phyloP scores from a whole-genome alignment of 2,797 vertebrate species.

The Staurois parvus region DNA sequence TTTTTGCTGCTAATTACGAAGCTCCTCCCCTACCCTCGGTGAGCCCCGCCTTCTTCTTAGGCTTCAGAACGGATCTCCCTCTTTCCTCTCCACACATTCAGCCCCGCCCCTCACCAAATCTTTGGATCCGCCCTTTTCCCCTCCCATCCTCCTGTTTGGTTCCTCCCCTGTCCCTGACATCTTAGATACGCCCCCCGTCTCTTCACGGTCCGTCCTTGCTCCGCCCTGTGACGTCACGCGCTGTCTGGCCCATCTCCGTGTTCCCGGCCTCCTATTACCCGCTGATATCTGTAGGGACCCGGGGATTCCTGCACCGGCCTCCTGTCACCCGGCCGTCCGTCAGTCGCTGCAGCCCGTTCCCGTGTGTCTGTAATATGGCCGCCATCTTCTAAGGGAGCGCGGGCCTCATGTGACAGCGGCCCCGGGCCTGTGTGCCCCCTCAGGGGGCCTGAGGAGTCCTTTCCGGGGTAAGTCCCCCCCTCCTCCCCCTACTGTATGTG shows the following conservation, averaged over 20 bases:
- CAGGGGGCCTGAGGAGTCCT: not conserved
- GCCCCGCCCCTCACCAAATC: no score
- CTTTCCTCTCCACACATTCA: no score
- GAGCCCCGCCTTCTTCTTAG: no score
- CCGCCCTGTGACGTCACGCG: conserved; percentile 32
- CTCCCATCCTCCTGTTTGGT: no score
- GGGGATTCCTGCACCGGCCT: not conserved
- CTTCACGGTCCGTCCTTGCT: not conserved
- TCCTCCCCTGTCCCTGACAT: no score
- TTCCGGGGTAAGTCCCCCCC: not conserved
- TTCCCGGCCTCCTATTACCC: not conserved
- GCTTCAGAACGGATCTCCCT: no score
- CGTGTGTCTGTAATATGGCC: not conserved
- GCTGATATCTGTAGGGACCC: not conserved
- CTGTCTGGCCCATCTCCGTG: not conserved
- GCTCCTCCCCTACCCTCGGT: no score
- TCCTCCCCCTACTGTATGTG: not conserved
- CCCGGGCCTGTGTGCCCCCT: conserved; percentile 36
- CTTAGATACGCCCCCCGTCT: no score
- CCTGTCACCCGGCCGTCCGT: not conserved
- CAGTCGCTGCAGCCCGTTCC: not conserved
- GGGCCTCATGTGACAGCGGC: conserved; percentile 43
- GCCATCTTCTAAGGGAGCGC: conserved; percentile 48
- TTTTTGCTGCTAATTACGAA: no score
- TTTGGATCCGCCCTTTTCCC: no score